These are phyloP conservation scores for Ditylenchus dipsaci DNA, from an alignment of 1,140 invertebrate species.

Conservation along the genomic window DNA sequence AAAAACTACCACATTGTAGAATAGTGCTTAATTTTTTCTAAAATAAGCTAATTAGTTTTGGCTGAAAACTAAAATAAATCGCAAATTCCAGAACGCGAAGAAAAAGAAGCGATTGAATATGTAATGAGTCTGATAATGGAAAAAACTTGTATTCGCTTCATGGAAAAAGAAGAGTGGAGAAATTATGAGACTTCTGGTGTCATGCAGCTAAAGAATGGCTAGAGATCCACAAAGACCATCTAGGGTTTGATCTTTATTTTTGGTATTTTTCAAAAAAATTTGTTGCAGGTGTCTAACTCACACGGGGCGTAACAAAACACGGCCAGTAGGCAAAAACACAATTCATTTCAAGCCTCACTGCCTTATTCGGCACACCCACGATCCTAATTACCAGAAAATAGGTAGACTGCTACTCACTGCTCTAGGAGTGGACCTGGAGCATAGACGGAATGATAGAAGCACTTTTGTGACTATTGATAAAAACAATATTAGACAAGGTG, in stretches of 20 bases:
- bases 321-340: background rate
- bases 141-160: background rate
- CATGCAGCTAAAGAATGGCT: background rate
- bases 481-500: background rate
- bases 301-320: background rate
- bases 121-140: background rate
- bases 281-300: background rate
- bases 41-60: too few species aligned
- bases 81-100: background rate
- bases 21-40: too few species aligned
- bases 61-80: too few species aligned
- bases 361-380: too few species aligned
- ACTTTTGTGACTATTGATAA: background rate
- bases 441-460: background rate
- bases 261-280: background rate
- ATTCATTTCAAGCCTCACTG: background rate
- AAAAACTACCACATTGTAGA: too few species aligned
- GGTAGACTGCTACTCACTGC: background rate
- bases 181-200: background rate
- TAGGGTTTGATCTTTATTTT: background rate
- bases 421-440: background rate
- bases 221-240: background rate
- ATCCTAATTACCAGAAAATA: background rate
- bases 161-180: background rate
- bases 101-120: background rate